A percentile compares a stretch with the other conserved stretches of the same genome.
phyloP scores from a whole-genome alignment of 2,888 invertebrate genomes.

The Drosophila bunnanda region DNA sequence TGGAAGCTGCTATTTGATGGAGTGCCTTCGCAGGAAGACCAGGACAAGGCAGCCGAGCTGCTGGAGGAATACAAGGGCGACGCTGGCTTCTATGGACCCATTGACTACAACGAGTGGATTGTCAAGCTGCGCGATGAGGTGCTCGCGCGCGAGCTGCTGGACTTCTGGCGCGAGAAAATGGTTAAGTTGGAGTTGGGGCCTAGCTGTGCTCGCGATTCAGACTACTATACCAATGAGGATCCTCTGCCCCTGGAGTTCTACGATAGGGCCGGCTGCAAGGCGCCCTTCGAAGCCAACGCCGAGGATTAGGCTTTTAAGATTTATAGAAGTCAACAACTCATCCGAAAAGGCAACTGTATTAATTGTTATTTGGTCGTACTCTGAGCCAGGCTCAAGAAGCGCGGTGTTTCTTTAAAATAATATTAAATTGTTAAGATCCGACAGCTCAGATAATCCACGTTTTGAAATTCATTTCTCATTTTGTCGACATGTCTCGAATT shows the following conservation, averaged over 20 bases:
- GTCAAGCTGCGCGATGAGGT: slow-evolving; percentile 76
- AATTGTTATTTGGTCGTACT: background rate
- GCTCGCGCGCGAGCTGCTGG: slow-evolving; percentile 66
- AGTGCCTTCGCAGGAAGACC: slow-evolving; percentile 26
- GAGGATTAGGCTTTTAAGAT: background rate
- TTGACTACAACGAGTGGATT: slow-evolving; percentile 82
- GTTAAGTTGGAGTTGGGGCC: slow-evolving; percentile 79
- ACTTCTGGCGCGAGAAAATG: slow-evolving; percentile 82
- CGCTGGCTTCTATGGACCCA: slow-evolving; percentile 72
- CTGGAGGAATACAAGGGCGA: slow-evolving; percentile 83
- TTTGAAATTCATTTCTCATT: background rate
- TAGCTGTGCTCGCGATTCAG: slow-evolving; percentile 78
- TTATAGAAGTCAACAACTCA: background rate
- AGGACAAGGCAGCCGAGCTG: slow-evolving; percentile 60
- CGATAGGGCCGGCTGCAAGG: slow-evolving; percentile 61
- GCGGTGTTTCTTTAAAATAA: background rate
- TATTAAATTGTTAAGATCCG: background rate
- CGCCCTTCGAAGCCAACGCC: slow-evolving; percentile 56
- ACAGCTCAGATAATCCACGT: background rate
- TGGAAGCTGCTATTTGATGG: slow-evolving; percentile 72
- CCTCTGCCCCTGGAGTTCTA: slow-evolving; percentile 73
- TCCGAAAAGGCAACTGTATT: background rate
- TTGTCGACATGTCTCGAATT: slow-evolving; percentile 4
- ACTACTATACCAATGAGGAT: slow-evolving; percentile 76
- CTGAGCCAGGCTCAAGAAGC: background rate